A percentile compares a stretch with the other conserved stretches of the same genome.
Conservation (phyloP, 2,888 invertebrate species). For the Perithous albicinctus region DNA sequence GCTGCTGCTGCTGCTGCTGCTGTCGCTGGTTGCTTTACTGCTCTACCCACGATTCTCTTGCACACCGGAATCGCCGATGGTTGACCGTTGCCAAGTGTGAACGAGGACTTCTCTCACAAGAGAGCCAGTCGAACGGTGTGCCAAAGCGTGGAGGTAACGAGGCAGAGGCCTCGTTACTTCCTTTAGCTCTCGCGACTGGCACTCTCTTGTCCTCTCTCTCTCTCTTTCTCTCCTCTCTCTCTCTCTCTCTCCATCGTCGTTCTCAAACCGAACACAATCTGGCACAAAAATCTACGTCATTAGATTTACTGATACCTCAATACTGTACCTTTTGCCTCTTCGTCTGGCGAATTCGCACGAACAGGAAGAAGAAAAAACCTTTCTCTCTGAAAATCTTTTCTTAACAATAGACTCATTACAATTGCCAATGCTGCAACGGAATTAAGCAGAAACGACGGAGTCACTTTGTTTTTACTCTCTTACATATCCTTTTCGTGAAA, state of each 20-base stretch:
- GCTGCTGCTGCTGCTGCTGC: conserved; percentile 3
- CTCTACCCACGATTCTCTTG: conserved; percentile 30
- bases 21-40: too few species aligned
- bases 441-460: background rate
- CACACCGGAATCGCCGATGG: conserved; percentile 56
- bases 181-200: conserved; percentile 24
- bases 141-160: conserved; percentile 71
- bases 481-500: too few species aligned
- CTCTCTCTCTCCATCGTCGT: too few species aligned
- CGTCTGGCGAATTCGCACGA: conserved; percentile 42
- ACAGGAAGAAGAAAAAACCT: background rate
- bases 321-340: conserved; percentile 1
- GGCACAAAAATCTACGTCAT: conserved; percentile 59
- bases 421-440: conserved; percentile 6
- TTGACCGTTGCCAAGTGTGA: conserved; percentile 73
- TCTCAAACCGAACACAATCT: conserved; percentile 54
- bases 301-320: conserved; percentile 43
- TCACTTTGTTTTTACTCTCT: background rate
- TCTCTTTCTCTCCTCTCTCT: conserved; percentile 4
- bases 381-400: conserved; percentile 1
- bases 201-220: conserved; percentile 3
- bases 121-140: conserved; percentile 64
- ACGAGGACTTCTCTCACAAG: conserved; percentile 69
- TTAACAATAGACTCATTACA: conserved; percentile 15
- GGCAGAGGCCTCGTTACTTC: conserved; percentile 75